These are phyloP conservation scores for Ramphastos sulfuratus DNA, from an alignment of 2,113 vertebrate species.

Conservation along the genomic window DNA sequence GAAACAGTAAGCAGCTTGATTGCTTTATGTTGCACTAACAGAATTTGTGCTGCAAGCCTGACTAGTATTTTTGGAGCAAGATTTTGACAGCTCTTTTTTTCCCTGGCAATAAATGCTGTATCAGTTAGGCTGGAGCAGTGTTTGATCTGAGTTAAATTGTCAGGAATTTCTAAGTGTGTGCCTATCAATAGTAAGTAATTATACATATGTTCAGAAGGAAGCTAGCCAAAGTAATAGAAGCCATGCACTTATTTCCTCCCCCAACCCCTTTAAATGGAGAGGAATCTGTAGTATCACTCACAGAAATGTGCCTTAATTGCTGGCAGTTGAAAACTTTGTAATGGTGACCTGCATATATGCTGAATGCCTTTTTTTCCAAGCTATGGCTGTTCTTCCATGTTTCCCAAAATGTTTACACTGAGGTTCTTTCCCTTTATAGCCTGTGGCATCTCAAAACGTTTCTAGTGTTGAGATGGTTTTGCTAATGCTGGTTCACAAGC, in stretches of 20 bases:
- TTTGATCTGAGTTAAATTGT: neutral
- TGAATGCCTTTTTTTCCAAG: neutral
- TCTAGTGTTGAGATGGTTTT: neutral
- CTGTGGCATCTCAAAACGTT: neutral
- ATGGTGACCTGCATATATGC: neutral
- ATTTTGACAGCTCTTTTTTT: neutral
- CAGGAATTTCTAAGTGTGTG: neutral
- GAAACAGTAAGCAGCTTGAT: neutral
- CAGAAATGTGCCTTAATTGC: neutral
- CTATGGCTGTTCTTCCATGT: rapidly evolving
- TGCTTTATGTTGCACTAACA: neutral
- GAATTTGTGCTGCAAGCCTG: neutral
- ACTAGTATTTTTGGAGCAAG: neutral
- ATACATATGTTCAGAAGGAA: neutral
- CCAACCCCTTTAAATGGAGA: neutral
- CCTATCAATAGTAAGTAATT: neutral
- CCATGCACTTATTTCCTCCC: neutral
- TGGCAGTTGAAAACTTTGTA: neutral
- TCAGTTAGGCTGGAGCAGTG: neutral
- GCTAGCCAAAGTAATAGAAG: neutral
- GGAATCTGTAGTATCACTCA: neutral
- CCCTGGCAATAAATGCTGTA: neutral
- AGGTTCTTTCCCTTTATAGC: neutral
- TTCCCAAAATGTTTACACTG: neutral
- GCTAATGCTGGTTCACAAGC: neutral